Conservation (phyloP, 2,113 vertebrate genomes). For the Delphinus delphis region DNA sequence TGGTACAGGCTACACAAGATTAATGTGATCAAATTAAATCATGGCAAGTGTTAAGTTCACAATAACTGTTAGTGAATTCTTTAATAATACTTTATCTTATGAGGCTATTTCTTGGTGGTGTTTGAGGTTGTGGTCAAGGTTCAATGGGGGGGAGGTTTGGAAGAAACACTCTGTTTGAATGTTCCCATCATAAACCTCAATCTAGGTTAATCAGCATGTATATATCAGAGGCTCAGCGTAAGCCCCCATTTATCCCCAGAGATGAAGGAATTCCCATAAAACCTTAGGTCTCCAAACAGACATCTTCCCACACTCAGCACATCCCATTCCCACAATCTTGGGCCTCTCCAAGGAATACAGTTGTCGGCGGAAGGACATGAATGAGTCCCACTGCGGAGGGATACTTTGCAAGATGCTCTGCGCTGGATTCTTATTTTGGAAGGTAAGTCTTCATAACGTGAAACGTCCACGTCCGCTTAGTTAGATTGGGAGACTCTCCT, state of each 20-base stretch:
- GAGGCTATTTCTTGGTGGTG: background rate
- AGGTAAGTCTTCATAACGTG: background rate
- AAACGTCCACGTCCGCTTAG: background rate
- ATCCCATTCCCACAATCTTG: constrained; percentile 42
- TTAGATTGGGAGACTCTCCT: too few species aligned
- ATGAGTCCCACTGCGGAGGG: background rate
- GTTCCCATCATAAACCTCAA: constrained; percentile 32
- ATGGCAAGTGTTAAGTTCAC: accelerated
- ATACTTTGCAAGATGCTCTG: background rate
- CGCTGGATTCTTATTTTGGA: background rate
- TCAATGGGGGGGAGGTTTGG: background rate
- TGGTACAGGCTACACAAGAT: too few species aligned
- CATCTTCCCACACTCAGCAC: constrained; percentile 60
- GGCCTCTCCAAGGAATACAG: constrained; percentile 51
- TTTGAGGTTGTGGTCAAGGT: background rate
- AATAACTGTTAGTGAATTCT: background rate
- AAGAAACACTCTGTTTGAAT: background rate
- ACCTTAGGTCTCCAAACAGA: background rate
- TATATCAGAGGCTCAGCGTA: background rate
- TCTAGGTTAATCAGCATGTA: background rate
- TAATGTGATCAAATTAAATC: accelerated
- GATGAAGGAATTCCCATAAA: constrained; percentile 54
- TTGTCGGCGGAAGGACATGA: accelerated
- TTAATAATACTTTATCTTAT: background rate
- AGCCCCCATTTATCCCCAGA: background rate